Evolutionary conservation across 2,113 vertebrate species (phyloP).

Genomic region (Pandion haliaetus): DNA sequence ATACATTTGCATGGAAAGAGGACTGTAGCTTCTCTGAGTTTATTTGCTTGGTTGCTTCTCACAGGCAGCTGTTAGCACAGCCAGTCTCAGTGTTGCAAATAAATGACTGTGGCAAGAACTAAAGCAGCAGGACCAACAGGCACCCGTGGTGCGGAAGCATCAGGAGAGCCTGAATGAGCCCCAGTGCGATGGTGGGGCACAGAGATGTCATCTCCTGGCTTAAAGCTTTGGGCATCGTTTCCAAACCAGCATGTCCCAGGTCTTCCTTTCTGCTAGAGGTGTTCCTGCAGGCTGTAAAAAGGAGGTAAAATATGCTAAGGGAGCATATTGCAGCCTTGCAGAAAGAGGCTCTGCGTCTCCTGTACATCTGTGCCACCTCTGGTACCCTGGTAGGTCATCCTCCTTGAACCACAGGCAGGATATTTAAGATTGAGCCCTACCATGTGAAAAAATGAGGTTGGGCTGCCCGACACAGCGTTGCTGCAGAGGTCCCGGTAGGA

Average conservation of each 20-base stretch:
- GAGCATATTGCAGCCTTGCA: background rate
- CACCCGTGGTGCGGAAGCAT: background rate
- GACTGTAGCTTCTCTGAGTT: background rate
- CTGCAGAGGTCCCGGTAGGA: background rate
- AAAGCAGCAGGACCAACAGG: background rate
- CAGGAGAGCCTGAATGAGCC: background rate
- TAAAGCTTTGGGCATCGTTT: background rate
- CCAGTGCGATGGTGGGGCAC: fast-evolving
- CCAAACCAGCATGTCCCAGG: fast-evolving
- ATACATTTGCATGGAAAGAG: background rate
- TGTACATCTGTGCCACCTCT: background rate
- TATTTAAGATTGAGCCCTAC: background rate
- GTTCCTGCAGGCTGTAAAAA: background rate
- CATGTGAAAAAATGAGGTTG: background rate
- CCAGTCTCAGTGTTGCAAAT: background rate
- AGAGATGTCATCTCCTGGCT: background rate
- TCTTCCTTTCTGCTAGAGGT: background rate
- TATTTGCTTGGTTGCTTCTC: background rate
- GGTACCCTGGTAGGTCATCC: background rate
- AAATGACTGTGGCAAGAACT: no score
- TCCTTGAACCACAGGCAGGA: background rate
- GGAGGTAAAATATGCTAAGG: background rate
- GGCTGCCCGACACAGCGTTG: fast-evolving
- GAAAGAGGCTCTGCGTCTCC: background rate
- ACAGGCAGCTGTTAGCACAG: background rate